Evolutionary conservation across 2,888 invertebrate species (phyloP).

Genomic region (Leptopilina syphax): DNA sequence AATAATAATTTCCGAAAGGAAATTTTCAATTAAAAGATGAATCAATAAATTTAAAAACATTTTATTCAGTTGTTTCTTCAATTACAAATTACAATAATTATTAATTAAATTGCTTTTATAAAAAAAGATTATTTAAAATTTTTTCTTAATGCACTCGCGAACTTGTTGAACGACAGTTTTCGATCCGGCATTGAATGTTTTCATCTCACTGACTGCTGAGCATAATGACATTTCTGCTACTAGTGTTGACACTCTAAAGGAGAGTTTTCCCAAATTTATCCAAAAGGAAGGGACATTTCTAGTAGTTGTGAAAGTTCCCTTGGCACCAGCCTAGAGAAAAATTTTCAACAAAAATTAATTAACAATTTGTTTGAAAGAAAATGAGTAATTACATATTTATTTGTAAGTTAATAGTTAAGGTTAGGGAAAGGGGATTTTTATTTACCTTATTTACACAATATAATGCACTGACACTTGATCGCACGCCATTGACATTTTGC

Average conservation of each 20-base stretch:
- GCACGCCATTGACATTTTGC: too few relatives aligned
- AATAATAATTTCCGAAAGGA: too few relatives aligned
- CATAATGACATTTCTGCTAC: slow-evolving; percentile 44
- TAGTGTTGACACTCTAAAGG: slow-evolving; percentile 30
- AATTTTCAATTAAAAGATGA: too few relatives aligned
- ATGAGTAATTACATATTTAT: too few relatives aligned
- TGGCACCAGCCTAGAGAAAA: slow-evolving; percentile 48
- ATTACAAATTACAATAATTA: too few relatives aligned
- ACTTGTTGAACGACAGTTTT: not conserved
- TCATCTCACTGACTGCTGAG: slow-evolving; percentile 29
- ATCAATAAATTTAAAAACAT: too few relatives aligned
- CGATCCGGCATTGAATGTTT: slow-evolving; percentile 19
- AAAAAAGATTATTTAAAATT: not conserved
- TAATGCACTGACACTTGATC: too few relatives aligned
- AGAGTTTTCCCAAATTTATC: slow-evolving; percentile 41
- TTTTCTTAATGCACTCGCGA: slow-evolving; percentile 43
- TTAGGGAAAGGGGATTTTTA: not conserved
- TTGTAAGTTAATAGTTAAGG: too few relatives aligned
- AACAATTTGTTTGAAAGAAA: too few relatives aligned
- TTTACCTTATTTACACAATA: too few relatives aligned
- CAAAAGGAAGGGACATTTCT: slow-evolving; percentile 44
- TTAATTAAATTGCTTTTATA: not conserved
- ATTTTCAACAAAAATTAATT: too few relatives aligned
- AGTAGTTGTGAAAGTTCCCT: slow-evolving; percentile 44
- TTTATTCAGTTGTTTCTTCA: too few relatives aligned